These are phyloP conservation scores for Megaceryle alcyon DNA, from an alignment of 2,797 vertebrate species.

Conservation along the genomic window DNA sequence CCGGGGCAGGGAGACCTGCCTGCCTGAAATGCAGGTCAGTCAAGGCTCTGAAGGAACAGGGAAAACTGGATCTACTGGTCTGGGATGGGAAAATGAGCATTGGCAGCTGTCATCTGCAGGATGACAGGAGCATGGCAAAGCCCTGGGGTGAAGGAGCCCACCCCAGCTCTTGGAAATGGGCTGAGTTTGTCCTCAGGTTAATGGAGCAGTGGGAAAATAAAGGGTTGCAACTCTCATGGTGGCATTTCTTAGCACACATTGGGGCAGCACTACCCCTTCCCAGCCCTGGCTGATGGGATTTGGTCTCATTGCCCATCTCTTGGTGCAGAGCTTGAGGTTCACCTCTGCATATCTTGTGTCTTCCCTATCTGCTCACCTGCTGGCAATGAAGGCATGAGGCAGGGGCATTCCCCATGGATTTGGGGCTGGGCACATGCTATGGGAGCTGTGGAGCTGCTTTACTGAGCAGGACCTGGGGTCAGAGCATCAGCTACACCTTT, in stretches of 20 bases:
- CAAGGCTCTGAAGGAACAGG: background rate
- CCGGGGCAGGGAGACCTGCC: background rate
- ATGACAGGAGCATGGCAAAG: background rate
- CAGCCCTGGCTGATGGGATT: background rate
- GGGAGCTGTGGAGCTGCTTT: background rate
- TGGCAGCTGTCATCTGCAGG: background rate
- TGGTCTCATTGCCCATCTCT: background rate
- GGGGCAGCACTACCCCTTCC: background rate
- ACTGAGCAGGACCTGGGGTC: background rate
- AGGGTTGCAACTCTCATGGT: background rate
- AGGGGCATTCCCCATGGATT: fast-evolving
- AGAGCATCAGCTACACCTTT: background rate
- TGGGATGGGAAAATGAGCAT: background rate
- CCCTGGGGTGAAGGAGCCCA: fast-evolving
- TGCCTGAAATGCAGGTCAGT: fast-evolving
- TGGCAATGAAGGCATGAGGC: background rate
- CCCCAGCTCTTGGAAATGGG: background rate
- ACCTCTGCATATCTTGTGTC: background rate
- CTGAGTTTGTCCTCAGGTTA: background rate
- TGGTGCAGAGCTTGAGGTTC: background rate
- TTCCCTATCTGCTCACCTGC: background rate
- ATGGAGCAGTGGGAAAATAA: fast-evolving
- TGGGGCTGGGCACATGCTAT: background rate
- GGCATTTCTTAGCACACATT: background rate
- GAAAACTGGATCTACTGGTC: background rate